Evolutionary conservation across 2,113 vertebrate species (phyloP), one percentile per base, ranked within the genome.

Genomic region (Sander vitreus): DNA sequence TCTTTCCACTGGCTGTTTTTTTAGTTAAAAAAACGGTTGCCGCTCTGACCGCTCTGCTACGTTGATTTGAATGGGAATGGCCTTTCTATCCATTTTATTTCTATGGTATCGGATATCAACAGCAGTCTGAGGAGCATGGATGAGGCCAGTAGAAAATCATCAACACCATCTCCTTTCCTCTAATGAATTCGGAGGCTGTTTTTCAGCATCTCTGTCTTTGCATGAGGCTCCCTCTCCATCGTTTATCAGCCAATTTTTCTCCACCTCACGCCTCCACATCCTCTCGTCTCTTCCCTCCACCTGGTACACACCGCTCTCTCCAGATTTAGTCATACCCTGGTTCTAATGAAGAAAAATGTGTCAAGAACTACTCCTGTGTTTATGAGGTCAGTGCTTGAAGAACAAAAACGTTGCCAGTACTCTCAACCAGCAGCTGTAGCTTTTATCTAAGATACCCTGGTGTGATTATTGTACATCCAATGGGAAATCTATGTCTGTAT

Each of bases 211-310:
- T 73, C 18, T 39, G 13, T 64, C n/a, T 54, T 2, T 27, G 27
- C n/a, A n/a, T n/a, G 50, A 59, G 36, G 14, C 54, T 55, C 12
- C 11, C 0, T 62, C 27, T 53, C 58, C 33, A 6, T 66, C 7
- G 2, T 73, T 81, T 68, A 81, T 78, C 30, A 66, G n/a, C 23
- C 67, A 67, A 19, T 43, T 76, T 27, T 48, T 36, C 30, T 63
- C 43, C 33, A 21, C 19, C 73, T 81, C 69, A 78, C 71, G 51
- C 30, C 11, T 58, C 69, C 19, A 23, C n/a, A 36, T 80, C 70
- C 74, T 72, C 27, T 6, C 47, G 4, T 74, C 51, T 21, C 50
- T 36, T 47, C 30, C 23, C 30, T 48, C 76, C 43, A 45, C n/a
- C 53, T 45, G 62, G 21, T 55, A 55, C 72, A 67, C 55, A 14